Evolutionary conservation across 2,797 vertebrate species (phyloP).

Genomic region (Leucoraja ocellata): DNA sequence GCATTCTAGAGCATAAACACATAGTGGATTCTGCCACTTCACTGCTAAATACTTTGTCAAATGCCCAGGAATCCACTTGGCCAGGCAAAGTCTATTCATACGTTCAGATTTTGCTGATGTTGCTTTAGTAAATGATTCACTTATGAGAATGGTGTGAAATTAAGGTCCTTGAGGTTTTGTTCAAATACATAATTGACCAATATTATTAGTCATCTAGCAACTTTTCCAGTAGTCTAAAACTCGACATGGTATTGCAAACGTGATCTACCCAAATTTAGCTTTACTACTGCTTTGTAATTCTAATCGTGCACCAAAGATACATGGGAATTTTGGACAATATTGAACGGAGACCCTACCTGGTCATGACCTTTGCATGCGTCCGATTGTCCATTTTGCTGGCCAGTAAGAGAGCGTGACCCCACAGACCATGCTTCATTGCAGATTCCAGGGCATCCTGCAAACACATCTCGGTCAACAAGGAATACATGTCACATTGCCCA

Average conservation of each 20-base stretch:
- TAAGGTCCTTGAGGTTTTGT: no score
- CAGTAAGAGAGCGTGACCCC: conserved; percentile 90
- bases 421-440: conserved; percentile 93
- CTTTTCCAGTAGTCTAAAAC: neutral
- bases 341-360: conserved; percentile 63
- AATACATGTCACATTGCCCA: no score
- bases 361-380: conserved; percentile 94
- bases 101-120: no score
- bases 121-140: no score
- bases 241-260: neutral
- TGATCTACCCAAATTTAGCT: neutral
- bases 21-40: neutral
- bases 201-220: neutral
- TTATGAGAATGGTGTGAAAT: no score
- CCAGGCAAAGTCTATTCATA: neutral
- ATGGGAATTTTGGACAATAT: neutral
- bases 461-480: neutral
- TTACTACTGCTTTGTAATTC: neutral
- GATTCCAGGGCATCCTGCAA: conserved; percentile 85
- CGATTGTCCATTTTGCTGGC: conserved; percentile 97
- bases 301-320: neutral
- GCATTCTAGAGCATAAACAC: no score
- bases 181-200: no score
- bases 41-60: neutral
- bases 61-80: neutral